Conservation (phyloP, 1,140 invertebrate genomes). For the Lasioglossum albipes region DNA sequence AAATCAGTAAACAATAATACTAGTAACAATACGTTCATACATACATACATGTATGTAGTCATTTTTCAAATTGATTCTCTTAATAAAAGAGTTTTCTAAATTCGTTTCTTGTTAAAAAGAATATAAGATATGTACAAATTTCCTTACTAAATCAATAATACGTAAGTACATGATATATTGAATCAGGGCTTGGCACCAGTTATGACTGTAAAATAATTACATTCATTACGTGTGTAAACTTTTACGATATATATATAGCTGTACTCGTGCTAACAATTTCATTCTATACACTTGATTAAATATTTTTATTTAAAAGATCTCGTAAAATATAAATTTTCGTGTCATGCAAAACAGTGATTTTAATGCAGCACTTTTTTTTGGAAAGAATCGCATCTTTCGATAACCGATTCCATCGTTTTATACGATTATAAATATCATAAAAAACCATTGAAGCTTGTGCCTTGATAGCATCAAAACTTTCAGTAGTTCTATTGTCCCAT, state of each 20-base stretch:
- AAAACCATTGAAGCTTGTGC: slow-evolving; percentile 8
- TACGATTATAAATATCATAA: neutral
- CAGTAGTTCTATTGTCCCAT: slow-evolving; percentile 4
- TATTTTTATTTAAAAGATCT: slow-evolving; percentile 11
- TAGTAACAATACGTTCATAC: no score
- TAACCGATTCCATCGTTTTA: neutral
- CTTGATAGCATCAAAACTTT: slow-evolving; percentile 1
- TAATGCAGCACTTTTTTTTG: slow-evolving; percentile 58
- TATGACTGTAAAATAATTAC: slow-evolving; percentile 46
- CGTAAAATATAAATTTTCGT: slow-evolving; percentile 14
- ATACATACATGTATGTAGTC: neutral
- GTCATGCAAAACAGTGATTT: slow-evolving; percentile 43
- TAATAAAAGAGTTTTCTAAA: neutral
- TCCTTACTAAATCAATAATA: neutral
- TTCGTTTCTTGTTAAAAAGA: neutral
- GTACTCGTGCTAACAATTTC: neutral
- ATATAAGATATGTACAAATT: slow-evolving; percentile 6
- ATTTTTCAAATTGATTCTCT: slow-evolving; percentile 3
- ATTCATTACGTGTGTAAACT: slow-evolving; percentile 6
- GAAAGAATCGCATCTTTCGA: slow-evolving; percentile 28
- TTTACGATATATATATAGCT: neutral
- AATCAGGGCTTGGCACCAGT: slow-evolving; percentile 49
- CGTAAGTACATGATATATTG: slow-evolving; percentile 25
- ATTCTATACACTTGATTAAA: neutral
- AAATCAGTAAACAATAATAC: neutral